Evolutionary conservation across 2,113 vertebrate genomes (phyloP).

Genomic region (Tetraodon nigroviridis): DNA sequence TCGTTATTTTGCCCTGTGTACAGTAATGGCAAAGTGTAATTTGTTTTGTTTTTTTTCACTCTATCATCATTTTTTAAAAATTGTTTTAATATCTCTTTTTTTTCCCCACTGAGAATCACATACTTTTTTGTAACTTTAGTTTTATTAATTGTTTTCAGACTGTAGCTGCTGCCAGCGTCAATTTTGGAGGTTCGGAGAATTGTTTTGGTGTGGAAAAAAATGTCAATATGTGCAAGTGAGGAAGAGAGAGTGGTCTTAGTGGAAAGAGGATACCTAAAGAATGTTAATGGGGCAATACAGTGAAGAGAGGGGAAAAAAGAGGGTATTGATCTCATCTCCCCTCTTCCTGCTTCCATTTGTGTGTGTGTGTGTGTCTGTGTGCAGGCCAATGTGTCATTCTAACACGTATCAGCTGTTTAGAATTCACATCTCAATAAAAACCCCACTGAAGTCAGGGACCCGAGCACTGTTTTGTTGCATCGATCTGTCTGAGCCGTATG

Average conservation of each 20-base stretch:
- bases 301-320: constrained; percentile 35
- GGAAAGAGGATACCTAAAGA: constrained; percentile 52
- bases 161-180: too few relatives aligned
- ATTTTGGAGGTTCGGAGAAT: constrained; percentile 2
- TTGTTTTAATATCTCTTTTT: constrained; percentile 12
- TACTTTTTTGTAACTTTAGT: neutral
- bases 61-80: constrained; percentile 19
- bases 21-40: constrained; percentile 8
- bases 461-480: constrained; percentile 25
- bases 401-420: constrained; percentile 28
- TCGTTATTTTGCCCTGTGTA: constrained; percentile 19
- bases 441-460: constrained; percentile 17
- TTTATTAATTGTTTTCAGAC: neutral
- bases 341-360: neutral
- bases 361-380: constrained; percentile 2
- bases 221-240: neutral
- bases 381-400: constrained; percentile 18
- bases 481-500: constrained; percentile 21
- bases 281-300: constrained; percentile 56
- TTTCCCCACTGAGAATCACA: neutral
- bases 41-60: too few relatives aligned
- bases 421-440: constrained; percentile 55
- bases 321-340: constrained; percentile 48
- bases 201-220: constrained; percentile 2
- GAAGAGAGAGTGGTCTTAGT: constrained; percentile 4